A percentile compares a stretch with the other conserved stretches of the same genome.
phyloP scores from a whole-genome alignment of 2,797 vertebrate genomes.

The Gallinago nigripennis region DNA sequence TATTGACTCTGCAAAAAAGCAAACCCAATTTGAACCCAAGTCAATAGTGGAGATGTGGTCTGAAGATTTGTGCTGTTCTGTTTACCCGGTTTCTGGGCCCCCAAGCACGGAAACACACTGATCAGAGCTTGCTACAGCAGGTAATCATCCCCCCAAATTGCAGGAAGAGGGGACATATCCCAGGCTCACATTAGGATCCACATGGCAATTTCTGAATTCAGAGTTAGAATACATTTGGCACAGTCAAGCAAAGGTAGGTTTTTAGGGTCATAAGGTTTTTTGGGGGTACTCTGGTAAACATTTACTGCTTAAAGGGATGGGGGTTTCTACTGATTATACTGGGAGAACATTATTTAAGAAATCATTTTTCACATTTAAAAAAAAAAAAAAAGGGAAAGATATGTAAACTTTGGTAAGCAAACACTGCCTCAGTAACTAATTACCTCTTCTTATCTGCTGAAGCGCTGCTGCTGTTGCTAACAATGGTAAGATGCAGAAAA shows the following conservation, averaged over 20 bases:
- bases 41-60: background rate
- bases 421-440: background rate
- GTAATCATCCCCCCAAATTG: background rate
- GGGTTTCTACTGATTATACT: background rate
- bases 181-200: background rate
- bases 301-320: background rate
- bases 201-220: background rate
- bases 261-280: background rate
- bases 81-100: background rate
- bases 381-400: background rate
- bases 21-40: background rate
- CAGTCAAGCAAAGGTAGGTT: background rate
- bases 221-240: background rate
- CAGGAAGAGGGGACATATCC: background rate
- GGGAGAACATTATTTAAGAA: background rate
- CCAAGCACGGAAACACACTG: background rate
- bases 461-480: background rate
- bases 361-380: background rate
- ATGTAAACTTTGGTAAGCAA: background rate
- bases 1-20: background rate
- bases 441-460: background rate
- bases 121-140: background rate
- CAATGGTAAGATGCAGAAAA: background rate
- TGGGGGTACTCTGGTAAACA: fast-evolving
- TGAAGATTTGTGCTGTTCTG: background rate